These are phyloP conservation scores for Patella caerulea DNA, from an alignment of 2,888 invertebrate species.

Conservation along the genomic window DNA sequence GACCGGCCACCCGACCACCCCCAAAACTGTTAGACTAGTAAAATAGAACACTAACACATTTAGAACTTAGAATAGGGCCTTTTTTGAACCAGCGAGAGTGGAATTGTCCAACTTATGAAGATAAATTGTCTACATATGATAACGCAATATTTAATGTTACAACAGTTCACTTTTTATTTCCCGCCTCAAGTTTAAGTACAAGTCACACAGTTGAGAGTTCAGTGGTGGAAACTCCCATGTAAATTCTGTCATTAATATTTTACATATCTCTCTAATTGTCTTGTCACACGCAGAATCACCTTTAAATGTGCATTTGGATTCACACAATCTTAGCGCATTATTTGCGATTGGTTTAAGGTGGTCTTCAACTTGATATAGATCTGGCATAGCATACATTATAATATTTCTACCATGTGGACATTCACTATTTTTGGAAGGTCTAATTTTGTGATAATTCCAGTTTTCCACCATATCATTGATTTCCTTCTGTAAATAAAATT, in stretches of 20 bases:
- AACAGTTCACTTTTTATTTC: slow-evolving; percentile 3
- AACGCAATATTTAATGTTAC: too few relatives aligned
- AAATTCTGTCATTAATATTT: not conserved
- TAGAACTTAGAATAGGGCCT: too few relatives aligned
- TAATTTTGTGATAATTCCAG: not conserved
- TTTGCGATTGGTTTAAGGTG: not conserved
- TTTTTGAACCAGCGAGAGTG: too few relatives aligned
- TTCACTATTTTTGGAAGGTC: not conserved
- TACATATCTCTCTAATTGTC: not conserved
- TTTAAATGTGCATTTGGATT: not conserved
- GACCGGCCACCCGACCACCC: too few relatives aligned
- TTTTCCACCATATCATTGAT: not conserved
- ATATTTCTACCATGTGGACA: not conserved
- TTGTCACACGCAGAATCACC: not conserved
- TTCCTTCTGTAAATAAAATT: not conserved
- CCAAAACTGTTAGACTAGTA: too few relatives aligned
- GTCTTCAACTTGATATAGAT: not conserved
- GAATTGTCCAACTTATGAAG: too few relatives aligned
- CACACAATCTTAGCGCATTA: not conserved
- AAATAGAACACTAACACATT: too few relatives aligned
- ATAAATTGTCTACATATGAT: too few relatives aligned
- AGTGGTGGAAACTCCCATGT: not conserved
- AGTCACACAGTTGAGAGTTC: not conserved
- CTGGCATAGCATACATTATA: not conserved
- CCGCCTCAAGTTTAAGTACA: not conserved